A percentile compares a stretch with the other conserved stretches of the same genome.
Conservation (phyloP, 2,888 invertebrate genomes). For the Sympetrum striolatum region DNA sequence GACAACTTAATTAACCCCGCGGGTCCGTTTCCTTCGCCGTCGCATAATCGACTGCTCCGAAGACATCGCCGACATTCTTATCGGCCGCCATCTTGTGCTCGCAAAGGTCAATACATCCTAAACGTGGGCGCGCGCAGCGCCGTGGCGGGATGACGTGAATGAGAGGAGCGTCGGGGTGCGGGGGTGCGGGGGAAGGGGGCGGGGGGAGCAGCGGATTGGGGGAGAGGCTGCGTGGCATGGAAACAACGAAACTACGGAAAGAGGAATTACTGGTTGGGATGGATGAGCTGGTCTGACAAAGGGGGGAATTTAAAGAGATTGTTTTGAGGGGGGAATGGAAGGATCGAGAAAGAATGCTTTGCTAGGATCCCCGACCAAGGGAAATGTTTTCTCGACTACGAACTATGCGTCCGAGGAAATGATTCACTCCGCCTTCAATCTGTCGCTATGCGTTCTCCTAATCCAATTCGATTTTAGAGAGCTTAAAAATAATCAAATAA, state of each 20-base stretch:
- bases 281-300: background rate
- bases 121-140: slow-evolving; percentile 22
- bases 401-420: no score
- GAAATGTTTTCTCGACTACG: no score
- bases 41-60: background rate
- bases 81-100: slow-evolving; percentile 38
- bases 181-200: no score
- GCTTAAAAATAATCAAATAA: no score
- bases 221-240: background rate
- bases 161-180: no score
- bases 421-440: no score
- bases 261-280: background rate
- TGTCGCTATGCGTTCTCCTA: no score
- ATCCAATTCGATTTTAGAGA: no score
- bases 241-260: background rate
- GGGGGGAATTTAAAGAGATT: background rate
- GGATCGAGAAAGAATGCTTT: background rate
- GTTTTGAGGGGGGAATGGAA: background rate
- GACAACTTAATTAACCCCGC: background rate
- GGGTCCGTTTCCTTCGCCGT: background rate
- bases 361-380: no score
- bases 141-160: background rate
- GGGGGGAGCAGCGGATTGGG: no score
- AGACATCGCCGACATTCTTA: background rate
- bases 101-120: slow-evolving; percentile 44